Evolutionary conservation across 2,113 vertebrate species (phyloP), one percentile per base, ranked within the genome.

Genomic region (Myotis yumanensis): DNA sequence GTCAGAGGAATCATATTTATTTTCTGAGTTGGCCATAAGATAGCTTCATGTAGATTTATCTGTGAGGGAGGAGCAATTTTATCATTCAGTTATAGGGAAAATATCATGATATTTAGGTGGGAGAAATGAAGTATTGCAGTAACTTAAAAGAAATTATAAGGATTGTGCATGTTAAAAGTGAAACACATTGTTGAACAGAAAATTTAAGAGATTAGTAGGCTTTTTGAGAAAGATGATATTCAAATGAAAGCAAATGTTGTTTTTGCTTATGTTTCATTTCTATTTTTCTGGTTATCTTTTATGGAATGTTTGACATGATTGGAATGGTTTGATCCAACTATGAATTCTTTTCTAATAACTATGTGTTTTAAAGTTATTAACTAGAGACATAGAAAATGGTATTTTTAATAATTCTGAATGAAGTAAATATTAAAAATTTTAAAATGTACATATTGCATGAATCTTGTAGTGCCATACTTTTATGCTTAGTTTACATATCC

Each of bases 371-470:
- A 86, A 75, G 14, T 81, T 88, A 62, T 14, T 48, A 51, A 89
- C 66, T 83, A 75, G 22, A 79, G 25, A 48, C 10, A 75, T 32
- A 89, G 52, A 66, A 86, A 91, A 35, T 75, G 28, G 4, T 64
- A 51, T 64, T 87, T 93, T 90, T 52, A 91, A 79, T 77, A 86
- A 86, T 62, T 95, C 93, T 93, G 90, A 94, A 93, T 93, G 88
- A 94, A 92, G 15, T 75, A 81, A 83, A 77, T 94, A 54, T 92
- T 96, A 54, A 94, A 69, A 11, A 91, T 93, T 81, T 46, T 30
- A 79, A 93, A 43, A 71, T 87, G 46, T 75, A 69, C 3, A 20
- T 88, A 28, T 80, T 84, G 2, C 30, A 43, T 51, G 5, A 20
- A 94, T 87, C 73, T 90, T 95, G 0, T 48, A 79, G 14, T 92